Evolutionary conservation across 2,888 invertebrate species (phyloP).

Genomic region (Thymelicus lineola): DNA sequence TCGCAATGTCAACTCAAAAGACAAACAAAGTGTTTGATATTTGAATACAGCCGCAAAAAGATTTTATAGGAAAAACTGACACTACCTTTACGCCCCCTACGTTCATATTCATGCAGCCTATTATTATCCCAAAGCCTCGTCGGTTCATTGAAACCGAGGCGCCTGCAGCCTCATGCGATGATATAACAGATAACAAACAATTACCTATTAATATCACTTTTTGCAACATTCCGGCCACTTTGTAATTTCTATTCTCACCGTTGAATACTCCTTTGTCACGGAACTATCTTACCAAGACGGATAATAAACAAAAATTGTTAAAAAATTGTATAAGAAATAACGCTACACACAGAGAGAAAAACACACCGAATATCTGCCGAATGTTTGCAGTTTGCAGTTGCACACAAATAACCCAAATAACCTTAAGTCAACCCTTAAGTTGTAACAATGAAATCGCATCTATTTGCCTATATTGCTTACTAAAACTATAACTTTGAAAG

Average conservation of each 20-base stretch:
- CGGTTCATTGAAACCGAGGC: constrained; percentile 15
- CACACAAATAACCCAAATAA: too few species aligned
- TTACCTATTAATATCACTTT: constrained; percentile 35
- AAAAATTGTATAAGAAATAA: neutral
- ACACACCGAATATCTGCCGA: too few species aligned
- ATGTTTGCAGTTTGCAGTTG: too few species aligned
- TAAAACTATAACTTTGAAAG: too few species aligned
- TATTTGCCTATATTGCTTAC: too few species aligned
- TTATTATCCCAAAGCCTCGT: constrained; percentile 16
- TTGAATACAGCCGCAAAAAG: constrained; percentile 13
- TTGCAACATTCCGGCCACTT: constrained; percentile 34
- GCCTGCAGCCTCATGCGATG: constrained; percentile 12
- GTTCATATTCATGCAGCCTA: constrained; percentile 1
- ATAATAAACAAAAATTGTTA: too few species aligned
- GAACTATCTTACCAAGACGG: constrained; percentile 2
- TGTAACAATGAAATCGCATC: too few species aligned
- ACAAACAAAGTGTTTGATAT: neutral
- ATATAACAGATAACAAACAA: constrained; percentile 37
- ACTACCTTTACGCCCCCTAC: constrained; percentile 12
- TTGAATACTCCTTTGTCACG: constrained; percentile 29
- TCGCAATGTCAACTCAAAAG: neutral
- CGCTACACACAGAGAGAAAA: neutral
- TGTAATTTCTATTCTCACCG: constrained; percentile 38
- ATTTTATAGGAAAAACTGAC: constrained; percentile 14
- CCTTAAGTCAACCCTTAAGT: too few species aligned